Percentiles rank a stretch among this genome's conserved stretches.
These are phyloP conservation scores for Carettochelys insculpta DNA, from an alignment of 2,113 vertebrate genomes.

Conservation along the genomic window DNA sequence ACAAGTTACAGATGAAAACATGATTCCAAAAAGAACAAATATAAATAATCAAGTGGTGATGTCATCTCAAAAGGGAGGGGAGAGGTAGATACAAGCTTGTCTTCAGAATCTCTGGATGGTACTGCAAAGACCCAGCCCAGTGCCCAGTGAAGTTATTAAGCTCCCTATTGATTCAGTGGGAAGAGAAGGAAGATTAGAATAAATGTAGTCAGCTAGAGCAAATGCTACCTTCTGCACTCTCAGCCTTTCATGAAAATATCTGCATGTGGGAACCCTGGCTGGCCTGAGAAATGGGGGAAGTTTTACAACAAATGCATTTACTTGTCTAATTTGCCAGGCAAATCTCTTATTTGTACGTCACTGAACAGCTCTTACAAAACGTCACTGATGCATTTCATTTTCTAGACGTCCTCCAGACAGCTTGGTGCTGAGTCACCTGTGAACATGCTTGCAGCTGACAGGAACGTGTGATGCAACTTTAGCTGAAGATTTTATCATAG, in stretches of 20 bases:
- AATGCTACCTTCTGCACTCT: neutral
- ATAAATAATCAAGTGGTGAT: neutral
- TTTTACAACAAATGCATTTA: neutral
- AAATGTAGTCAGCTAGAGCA: neutral
- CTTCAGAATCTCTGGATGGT: neutral
- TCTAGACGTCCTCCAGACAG: neutral
- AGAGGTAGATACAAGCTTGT: neutral
- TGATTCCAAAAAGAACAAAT: neutral
- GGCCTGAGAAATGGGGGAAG: neutral
- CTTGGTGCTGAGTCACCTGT: neutral
- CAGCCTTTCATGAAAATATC: neutral
- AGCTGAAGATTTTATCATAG: neutral
- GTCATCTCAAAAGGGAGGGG: neutral
- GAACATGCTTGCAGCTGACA: neutral
- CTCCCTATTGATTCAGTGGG: neutral
- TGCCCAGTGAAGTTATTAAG: neutral
- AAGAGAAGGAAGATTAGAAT: neutral
- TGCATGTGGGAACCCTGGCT: neutral
- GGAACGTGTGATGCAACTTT: neutral
- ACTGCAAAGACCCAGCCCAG: neutral
- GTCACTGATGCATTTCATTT: neutral
- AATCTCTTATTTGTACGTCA: neutral
- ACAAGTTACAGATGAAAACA: neutral
- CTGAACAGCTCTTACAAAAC: neutral
- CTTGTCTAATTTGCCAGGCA: neutral